Evolutionary conservation across 2,888 invertebrate species (phyloP), one percentile per base, ranked within the genome.

Genomic region (Brachynemurus nebulosus): DNA sequence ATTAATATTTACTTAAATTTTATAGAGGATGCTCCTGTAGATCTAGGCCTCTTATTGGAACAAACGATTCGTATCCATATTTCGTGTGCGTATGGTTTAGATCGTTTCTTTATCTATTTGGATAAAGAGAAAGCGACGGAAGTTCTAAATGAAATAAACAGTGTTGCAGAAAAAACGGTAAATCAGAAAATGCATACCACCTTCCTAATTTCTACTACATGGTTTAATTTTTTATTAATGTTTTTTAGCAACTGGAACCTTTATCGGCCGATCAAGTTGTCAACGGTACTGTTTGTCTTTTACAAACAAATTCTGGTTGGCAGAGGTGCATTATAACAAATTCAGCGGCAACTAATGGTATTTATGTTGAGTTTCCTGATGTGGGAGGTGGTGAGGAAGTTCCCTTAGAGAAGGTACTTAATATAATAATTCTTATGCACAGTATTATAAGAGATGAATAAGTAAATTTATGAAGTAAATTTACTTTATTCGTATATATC

Each of bases 241-340:
- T 12, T 36, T 44, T 44, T 17, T 30, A 48, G 48, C 11, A 20
- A 21, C 39, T 70, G 23, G 62, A 62, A 2, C 61, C 64, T 0
- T 52, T 68, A 4, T 49, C 56, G 0, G 54, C 59, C 0, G 68
- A 68, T 2, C 59, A 56, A 11, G 52, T 70, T 2, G 47, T 55
- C 0, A 63, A 64, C 3, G 69, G 66, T 40, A 57, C 63, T 12
- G 66, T 69, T 51, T 70, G 70, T 56, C 66, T 69, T 1, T 57
- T 68, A 48, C 59, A 59, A 12, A 43, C 44, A 9, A 63, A 65
- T 52, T 62, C 52, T 23, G 61, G 63, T 49, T 61, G 68, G 50
- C 64, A 60, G 52, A 66, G 70, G 45, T 67, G 68, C 8, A 64
- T 68, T 45, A 51, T 70, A 2, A 56, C 55, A 33, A 64, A 66